Percentiles rank a stretch among this genome's conserved stretches.
These are phyloP conservation scores for Hermaeophaga mercurialis DNA, from an alignment of 2,888 invertebrate species.

Conservation along the genomic window DNA sequence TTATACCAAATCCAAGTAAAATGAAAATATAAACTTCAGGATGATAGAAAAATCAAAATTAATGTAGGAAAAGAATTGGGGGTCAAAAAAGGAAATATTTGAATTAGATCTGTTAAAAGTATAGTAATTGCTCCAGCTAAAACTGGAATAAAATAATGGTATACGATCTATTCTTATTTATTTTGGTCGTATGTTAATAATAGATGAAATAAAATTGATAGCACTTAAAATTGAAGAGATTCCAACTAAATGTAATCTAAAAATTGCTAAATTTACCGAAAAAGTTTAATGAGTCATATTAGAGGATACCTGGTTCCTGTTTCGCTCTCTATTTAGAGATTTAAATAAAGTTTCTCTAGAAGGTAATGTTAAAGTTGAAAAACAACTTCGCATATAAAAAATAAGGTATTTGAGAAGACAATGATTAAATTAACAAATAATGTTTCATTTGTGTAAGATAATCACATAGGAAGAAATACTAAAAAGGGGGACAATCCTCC, in stretches of 20 bases:
- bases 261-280: background rate
- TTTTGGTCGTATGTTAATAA: background rate
- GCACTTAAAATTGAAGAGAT: background rate
- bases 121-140: constrained; percentile 82
- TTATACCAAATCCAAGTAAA: constrained; percentile 62
- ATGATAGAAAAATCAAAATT: constrained; percentile 89
- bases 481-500: too few relatives aligned
- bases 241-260: background rate
- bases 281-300: too few relatives aligned
- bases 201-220: background rate
- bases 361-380: too few relatives aligned
- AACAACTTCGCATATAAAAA: too few relatives aligned
- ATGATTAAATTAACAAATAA: too few relatives aligned
- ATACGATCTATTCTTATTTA: background rate
- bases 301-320: too few relatives aligned
- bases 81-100: constrained; percentile 69
- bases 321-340: too few relatives aligned
- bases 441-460: too few relatives aligned
- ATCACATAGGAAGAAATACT: too few relatives aligned
- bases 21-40: constrained; percentile 70
- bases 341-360: too few relatives aligned
- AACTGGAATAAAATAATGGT: constrained; percentile 63
- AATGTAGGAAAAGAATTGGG: constrained; percentile 67
- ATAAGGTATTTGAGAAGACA: too few relatives aligned
- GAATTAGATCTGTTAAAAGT: constrained; percentile 77